Percentiles rank a stretch among this genome's conserved stretches.
phyloP scores from a whole-genome alignment of 2,113 vertebrate species.

The Quiscalus mexicanus region DNA sequence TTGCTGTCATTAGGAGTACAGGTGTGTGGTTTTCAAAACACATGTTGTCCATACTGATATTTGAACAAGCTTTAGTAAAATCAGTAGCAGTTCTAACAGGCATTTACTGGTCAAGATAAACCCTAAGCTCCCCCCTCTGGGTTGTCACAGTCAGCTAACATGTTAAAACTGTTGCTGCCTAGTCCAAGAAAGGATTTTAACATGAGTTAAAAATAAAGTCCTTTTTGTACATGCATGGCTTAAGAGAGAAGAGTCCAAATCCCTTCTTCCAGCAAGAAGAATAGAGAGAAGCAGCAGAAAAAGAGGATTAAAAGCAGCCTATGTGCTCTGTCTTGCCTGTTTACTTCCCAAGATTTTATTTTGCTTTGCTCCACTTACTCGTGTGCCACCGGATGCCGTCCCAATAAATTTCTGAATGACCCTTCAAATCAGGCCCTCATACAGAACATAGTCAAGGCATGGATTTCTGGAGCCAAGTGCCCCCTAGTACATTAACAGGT shows the following conservation, averaged over 20 bases:
- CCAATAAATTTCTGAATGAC: neutral
- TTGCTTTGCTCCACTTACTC: neutral
- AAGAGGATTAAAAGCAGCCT: constrained; percentile 48
- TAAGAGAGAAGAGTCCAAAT: constrained; percentile 52
- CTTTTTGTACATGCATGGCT: constrained; percentile 38
- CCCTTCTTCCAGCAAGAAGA: constrained; percentile 40
- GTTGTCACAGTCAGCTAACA: constrained; percentile 7
- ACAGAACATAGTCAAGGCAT: neutral
- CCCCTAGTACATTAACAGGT: neutral
- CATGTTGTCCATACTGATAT: neutral
- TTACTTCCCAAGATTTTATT: constrained; percentile 5
- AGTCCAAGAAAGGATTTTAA: constrained; percentile 44
- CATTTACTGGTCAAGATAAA: constrained; percentile 50
- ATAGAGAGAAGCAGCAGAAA: constrained; percentile 37
- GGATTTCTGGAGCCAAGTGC: neutral
- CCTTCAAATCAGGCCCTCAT: neutral
- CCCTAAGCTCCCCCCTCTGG: neutral
- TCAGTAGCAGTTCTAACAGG: neutral
- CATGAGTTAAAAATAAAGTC: constrained; percentile 57
- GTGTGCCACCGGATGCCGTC: neutral
- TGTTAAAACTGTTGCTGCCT: constrained; percentile 25
- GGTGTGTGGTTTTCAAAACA: constrained; percentile 33
- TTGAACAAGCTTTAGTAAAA: neutral
- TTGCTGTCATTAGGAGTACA: constrained; percentile 1
- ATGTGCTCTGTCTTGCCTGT: neutral